Evolutionary conservation across 2,888 invertebrate genomes (phyloP), one percentile per base, ranked within the genome.

Genomic region (Ferrisia virgata): DNA sequence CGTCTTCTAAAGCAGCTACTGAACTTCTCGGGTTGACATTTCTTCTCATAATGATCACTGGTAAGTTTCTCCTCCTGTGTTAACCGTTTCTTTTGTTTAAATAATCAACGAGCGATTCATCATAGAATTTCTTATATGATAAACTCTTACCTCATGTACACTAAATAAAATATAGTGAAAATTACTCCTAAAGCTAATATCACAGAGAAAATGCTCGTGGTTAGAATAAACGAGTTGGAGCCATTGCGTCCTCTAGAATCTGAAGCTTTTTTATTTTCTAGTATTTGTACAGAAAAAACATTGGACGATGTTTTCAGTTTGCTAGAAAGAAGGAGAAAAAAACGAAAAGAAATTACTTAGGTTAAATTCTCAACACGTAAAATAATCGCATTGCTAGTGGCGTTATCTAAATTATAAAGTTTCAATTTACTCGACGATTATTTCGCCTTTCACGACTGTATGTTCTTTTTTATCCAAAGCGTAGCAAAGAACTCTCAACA

Each of bases 401-500:
- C 64, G 64, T 64, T 64, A 64, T 64, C 31, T 76, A 76, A 76
- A 76, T 76, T 36, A 33, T 28, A 76, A 36, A 36, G 72, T 76
- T 76, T 76, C 72, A 76, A 76, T 36, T 76, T 76, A 76, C 72
- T 76, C 72, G 25, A 76, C 72, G 36, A 76, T 36, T 33, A 18
- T 36, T 76, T 76, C 72, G 72, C 72, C 72, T 76, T 76, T 76
- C 33, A 76, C 72, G 31, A 76, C 36, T 18, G 72, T 18, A 36
- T 76, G 72, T 36, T 76, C 72, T 36, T 36, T 76, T 76, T 36
- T 36, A 76, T 76, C 72, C 5, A 76, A 76, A 8, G 72, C 72
- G 72, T 76, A 76, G 36, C 72, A 76, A 76, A 76, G 72, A 1
- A 36, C 36, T 36, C 36, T 76, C 72, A 76, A 76, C 72, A 76